A percentile compares a stretch with the other conserved stretches of the same genome.
Conservation (phyloP, 2,113 vertebrate species). For the Lophotis ruficrista region DNA sequence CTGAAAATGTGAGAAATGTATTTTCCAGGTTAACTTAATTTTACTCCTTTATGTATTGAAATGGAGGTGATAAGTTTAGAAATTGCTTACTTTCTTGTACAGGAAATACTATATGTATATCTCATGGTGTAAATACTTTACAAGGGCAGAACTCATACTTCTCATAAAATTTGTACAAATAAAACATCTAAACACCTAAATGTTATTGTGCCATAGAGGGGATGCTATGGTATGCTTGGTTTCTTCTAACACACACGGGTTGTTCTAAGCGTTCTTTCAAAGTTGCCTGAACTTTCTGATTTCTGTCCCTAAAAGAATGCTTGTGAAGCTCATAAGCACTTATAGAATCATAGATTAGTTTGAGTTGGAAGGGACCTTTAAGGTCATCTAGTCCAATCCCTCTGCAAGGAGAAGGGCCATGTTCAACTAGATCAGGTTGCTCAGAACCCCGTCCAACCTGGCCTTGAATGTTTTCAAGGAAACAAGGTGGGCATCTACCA, state of each 20-base stretch:
- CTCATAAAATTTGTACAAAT: not conserved
- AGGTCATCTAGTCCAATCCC: too few relatives aligned
- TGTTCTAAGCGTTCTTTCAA: not conserved
- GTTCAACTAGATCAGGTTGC: too few relatives aligned
- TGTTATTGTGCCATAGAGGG: not conserved
- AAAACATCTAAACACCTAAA: not conserved
- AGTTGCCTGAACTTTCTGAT: not conserved
- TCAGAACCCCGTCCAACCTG: too few relatives aligned
- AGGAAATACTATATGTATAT: not conserved
- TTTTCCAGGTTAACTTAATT: not conserved
- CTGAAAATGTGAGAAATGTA: not conserved
- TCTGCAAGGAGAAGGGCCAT: too few relatives aligned
- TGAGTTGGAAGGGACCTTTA: too few relatives aligned
- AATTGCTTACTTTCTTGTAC: not conserved
- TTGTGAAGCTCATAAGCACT: not conserved
- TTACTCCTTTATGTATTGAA: not conserved
- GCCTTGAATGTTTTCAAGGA: too few relatives aligned
- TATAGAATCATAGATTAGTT: not conserved
- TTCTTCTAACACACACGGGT: not conserved
- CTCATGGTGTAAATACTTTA: not conserved
- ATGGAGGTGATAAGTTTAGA: not conserved
- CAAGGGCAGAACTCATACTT: not conserved
- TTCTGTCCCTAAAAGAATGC: not conserved
- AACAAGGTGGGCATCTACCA: too few relatives aligned
- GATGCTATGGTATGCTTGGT: accelerated